These are phyloP conservation scores for Spinus olivaceus DNA, from an alignment of 2,797 vertebrate genomes.

Conservation along the genomic window DNA sequence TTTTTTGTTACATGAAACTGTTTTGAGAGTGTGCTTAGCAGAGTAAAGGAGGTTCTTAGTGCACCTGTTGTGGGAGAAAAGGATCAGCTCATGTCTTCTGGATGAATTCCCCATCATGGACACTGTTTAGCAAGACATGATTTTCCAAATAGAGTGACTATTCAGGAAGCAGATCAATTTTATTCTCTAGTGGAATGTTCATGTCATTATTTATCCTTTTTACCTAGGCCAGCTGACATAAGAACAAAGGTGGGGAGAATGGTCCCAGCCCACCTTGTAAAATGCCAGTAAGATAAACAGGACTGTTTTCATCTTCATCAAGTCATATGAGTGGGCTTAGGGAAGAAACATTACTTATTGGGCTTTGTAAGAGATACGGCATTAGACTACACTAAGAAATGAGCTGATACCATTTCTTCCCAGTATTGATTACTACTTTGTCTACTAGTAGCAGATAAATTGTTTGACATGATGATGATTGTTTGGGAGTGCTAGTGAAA, in stretches of 20 bases:
- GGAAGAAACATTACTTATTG: not conserved
- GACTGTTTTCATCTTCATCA: not conserved
- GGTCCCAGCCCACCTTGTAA: not conserved
- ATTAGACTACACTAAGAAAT: not conserved
- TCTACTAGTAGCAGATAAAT: not conserved
- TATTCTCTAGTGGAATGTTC: not conserved
- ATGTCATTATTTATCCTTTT: not conserved
- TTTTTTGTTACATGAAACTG: not conserved
- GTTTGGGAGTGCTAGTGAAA: not conserved
- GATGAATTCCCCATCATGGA: not conserved
- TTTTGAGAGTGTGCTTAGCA: not conserved
- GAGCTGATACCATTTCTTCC: not conserved
- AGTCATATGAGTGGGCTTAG: not conserved
- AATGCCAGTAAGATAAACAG: not conserved
- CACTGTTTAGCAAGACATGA: not conserved
- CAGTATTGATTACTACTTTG: not conserved
- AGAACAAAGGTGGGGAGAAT: not conserved
- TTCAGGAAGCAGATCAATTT: not conserved
- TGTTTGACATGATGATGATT: not conserved
- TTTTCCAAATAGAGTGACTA: not conserved
- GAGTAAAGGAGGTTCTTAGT: not conserved
- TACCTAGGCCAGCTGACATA: not conserved
- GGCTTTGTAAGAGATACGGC: not conserved
- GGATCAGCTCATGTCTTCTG: not conserved
- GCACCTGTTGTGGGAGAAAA: accelerated